Evolutionary conservation across 1,140 invertebrate species (phyloP).

Genomic region (Drosophila tani): DNA sequence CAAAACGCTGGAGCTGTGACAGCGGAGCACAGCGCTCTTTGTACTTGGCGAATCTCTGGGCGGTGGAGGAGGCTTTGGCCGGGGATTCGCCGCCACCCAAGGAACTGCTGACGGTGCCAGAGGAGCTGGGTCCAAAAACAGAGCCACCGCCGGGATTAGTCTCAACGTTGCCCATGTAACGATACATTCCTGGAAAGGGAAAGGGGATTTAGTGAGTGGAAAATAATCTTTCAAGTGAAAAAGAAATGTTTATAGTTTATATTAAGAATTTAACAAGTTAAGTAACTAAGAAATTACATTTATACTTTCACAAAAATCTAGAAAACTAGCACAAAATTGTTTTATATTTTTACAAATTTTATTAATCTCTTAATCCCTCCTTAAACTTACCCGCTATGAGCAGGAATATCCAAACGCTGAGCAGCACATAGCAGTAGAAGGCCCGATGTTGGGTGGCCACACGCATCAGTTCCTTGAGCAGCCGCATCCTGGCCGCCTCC

Average conservation of each 20-base stretch:
- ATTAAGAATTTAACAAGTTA: too few relatives aligned
- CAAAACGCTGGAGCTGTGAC: slow-evolving; percentile 87
- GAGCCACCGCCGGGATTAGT: slow-evolving; percentile 26
- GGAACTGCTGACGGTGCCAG: slow-evolving; percentile 53
- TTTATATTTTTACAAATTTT: too few relatives aligned
- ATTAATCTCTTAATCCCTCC: too few relatives aligned
- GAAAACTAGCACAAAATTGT: too few relatives aligned
- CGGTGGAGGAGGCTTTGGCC: slow-evolving; percentile 27
- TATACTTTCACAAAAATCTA: too few relatives aligned
- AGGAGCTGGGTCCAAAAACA: slow-evolving; percentile 23
- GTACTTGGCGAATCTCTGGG: slow-evolving; percentile 70
- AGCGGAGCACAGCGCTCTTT: slow-evolving; percentile 88
- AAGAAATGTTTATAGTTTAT: too few relatives aligned
- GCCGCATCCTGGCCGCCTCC: slow-evolving; percentile 61
- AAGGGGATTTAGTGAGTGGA: background rate
- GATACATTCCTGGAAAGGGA: slow-evolving; percentile 88
- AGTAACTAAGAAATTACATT: too few relatives aligned
- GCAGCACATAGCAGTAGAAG: slow-evolving; percentile 91
- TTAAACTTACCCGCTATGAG: slow-evolving; percentile 88
- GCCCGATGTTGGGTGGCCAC: slow-evolving; percentile 90
- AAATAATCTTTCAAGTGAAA: background rate
- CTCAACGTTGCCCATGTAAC: slow-evolving; percentile 87
- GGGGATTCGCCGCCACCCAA: slow-evolving; percentile 27
- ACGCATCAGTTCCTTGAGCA: slow-evolving; percentile 88
- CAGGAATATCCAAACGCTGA: slow-evolving; percentile 92